Conservation (phyloP, 2,888 invertebrate genomes). For the Acanthacorydalis orientalis region DNA sequence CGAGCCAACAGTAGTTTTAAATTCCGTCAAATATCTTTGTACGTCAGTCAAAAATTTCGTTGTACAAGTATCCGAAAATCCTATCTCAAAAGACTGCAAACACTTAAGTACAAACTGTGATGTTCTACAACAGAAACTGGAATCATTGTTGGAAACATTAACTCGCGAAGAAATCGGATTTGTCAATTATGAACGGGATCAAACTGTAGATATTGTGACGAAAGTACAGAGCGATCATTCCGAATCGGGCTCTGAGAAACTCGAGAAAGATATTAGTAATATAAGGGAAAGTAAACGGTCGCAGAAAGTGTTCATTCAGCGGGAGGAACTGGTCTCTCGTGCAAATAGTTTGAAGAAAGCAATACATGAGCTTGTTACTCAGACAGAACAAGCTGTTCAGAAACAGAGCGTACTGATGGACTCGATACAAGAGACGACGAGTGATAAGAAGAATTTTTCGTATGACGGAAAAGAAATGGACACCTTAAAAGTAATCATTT, state of each 20-base stretch:
- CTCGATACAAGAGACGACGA: conserved; percentile 8
- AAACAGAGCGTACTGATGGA: conserved; percentile 27
- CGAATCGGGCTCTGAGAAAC: conserved; percentile 12
- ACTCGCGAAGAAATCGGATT: conserved; percentile 42
- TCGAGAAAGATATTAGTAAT: conserved; percentile 27
- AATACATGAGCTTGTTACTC: conserved; percentile 61
- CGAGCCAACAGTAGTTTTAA: conserved; percentile 51
- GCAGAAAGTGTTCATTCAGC: conserved; percentile 22
- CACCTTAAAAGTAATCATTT: conserved; percentile 19
- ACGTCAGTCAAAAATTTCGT: conserved; percentile 66
- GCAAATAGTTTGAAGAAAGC: conserved; percentile 75
- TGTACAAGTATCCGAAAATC: conserved; percentile 39
- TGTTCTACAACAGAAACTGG: conserved; percentile 57
- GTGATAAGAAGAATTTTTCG: too few relatives aligned
- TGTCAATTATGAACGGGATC: too few relatives aligned
- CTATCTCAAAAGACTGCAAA: conserved; percentile 37
- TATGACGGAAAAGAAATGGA: conserved; percentile 17
- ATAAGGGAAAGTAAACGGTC: conserved; percentile 26
- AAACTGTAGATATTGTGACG: background rate
- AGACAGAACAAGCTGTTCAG: conserved; percentile 55
- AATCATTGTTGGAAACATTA: conserved; percentile 52
- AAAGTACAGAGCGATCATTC: too few relatives aligned
- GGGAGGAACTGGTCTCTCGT: conserved; percentile 39
- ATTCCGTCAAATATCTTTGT: conserved; percentile 58
- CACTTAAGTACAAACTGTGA: conserved; percentile 50